Base-by-base conservation (phyloP, 2,113 vertebrate species). In the Rhynchopsitta pachyrhyncha region DNA sequence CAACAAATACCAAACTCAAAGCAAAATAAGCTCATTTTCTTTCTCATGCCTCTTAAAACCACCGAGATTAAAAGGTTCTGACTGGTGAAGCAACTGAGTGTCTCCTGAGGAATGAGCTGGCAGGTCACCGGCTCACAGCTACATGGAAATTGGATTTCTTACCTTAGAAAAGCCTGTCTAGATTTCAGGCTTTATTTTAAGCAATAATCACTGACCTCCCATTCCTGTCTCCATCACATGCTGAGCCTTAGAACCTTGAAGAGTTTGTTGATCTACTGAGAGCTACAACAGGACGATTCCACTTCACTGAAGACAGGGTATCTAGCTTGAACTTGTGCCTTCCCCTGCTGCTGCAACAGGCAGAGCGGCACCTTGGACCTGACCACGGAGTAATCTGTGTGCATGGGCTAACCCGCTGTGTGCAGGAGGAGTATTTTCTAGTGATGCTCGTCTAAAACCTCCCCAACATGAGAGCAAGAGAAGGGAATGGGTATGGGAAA, bases 401-500 rank as follows among this genome's bases (percentile, higher is more conserved):
- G 1, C 23, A 3, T 2, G 55, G 31, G 24, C 59, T 33, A 13
- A 39, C 5, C 29, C 42, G 29, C 5, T 7, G 1, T 1, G 42
- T 41, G 71, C 63, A 64, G 52, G 42, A 86, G 53, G 37, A 86
- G 16, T 27, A 55, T 64, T 71, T 88, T 7, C 37, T 7, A 83
- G 86, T 33, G 64, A 52, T 53, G 76, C 50, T 93, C 3, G 0
- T 47, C 86, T 67, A 39, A 91, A 86, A 55, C 77, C 86, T 94
- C 90, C 91, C 69, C 64, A 75, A 3, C 15, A 2, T 16, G 25
- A 90, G 42, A 86, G 83, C 46, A 83, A 79, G 50, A 67, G 86
- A 87, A 92, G 69, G 60, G 39, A 87, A 83, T 66, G 73, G 76
- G 83, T 39, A 94, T 91, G 88, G 73, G 92, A 31, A 92, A 96